phyloP scores from a whole-genome alignment of 2,113 vertebrate genomes.

The Ptychochromis oligacanthus region DNA sequence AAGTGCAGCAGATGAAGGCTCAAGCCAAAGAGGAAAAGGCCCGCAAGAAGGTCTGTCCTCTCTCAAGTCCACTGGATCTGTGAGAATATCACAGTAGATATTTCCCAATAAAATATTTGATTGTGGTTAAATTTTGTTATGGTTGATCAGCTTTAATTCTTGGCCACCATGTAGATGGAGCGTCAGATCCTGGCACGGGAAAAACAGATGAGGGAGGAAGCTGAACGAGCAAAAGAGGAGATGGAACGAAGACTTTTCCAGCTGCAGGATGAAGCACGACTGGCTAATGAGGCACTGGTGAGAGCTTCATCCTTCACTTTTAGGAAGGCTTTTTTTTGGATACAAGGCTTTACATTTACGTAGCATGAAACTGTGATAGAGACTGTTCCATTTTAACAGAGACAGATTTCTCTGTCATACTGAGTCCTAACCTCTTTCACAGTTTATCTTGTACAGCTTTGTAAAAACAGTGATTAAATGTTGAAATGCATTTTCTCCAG shows the following conservation, averaged over 20 bases:
- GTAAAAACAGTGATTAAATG: neutral
- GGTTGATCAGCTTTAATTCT: neutral
- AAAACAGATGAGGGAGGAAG: slow-evolving; percentile 92
- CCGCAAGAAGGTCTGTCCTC: slow-evolving; percentile 85
- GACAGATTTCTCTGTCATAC: neutral
- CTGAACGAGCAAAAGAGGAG: slow-evolving; percentile 89
- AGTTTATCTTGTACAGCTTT: neutral
- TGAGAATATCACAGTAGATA: neutral
- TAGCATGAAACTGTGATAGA: too few species aligned
- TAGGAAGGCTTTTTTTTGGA: too few species aligned
- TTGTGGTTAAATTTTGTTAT: too few species aligned
- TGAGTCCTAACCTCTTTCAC: neutral
- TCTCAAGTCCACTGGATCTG: neutral
- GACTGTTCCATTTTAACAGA: too few species aligned
- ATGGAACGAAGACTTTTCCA: slow-evolving; percentile 90
- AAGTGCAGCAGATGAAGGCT: slow-evolving; percentile 94
- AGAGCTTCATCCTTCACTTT: too few species aligned
- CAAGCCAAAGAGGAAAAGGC: slow-evolving; percentile 92
- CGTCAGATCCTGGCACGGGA: slow-evolving; percentile 89
- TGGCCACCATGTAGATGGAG: slow-evolving; percentile 81
- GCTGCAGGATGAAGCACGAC: slow-evolving; percentile 90
- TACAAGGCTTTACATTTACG: too few species aligned
- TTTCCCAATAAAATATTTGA: neutral
- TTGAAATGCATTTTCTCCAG: slow-evolving; percentile 64
- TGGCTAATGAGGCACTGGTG: slow-evolving; percentile 90